Percentiles rank a stretch among this genome's conserved stretches.
Conservation (phyloP, 2,888 invertebrate species). For the Melieria crassipennis region DNA sequence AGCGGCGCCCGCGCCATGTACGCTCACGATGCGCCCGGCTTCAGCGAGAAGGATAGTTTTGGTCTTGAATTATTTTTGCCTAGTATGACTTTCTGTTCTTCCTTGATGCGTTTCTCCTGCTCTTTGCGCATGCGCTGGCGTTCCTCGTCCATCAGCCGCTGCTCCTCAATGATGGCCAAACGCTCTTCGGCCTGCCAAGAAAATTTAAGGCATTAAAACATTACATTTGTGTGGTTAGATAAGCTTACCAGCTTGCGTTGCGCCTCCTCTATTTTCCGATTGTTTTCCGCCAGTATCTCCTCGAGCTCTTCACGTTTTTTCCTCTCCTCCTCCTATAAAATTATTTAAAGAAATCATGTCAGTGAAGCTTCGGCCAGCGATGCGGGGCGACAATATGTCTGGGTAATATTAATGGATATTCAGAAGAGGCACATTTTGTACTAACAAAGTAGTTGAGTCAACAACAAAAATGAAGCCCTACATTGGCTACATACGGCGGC, state of each 20-base stretch:
- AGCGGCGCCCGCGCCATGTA: too few relatives aligned
- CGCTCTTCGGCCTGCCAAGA: conserved; percentile 89
- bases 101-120: conserved; percentile 90
- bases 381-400: too few relatives aligned
- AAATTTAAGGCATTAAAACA: conserved; percentile 21
- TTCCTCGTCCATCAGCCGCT: conserved; percentile 95
- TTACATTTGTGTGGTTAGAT: background rate
- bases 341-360: too few relatives aligned
- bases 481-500: background rate
- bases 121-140: conserved; percentile 92
- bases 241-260: conserved; percentile 92
- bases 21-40: conserved; percentile 76
- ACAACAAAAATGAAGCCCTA: background rate
- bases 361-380: too few relatives aligned
- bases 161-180: conserved; percentile 95
- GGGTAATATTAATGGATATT: too few relatives aligned
- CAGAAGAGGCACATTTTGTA: too few relatives aligned
- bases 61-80: conserved; percentile 98
- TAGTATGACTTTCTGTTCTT: conserved; percentile 96
- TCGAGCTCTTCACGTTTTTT: conserved; percentile 95
- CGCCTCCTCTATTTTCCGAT: conserved; percentile 96
- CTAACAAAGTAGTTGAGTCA: too few relatives aligned
- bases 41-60: conserved; percentile 90
- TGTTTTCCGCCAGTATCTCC: conserved; percentile 97
- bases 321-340: conserved; percentile 95